Evolutionary conservation across 2,888 invertebrate species (phyloP).

Genomic region (Palloptera scutellata): DNA sequence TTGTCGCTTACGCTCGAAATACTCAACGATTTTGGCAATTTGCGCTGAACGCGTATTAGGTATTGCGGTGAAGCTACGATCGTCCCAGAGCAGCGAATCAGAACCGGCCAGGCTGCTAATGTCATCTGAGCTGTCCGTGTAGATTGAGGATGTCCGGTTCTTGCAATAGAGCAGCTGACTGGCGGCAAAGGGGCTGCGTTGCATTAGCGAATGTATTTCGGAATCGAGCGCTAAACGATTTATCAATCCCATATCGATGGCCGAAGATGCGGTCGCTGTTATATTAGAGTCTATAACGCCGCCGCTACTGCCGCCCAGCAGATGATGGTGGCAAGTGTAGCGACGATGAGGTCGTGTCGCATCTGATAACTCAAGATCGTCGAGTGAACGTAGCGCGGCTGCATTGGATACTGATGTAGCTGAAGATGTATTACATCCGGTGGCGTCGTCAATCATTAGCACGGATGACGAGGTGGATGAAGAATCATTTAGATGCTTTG

Average conservation of each 20-base stretch:
- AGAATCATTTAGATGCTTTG: slow-evolving; percentile 57
- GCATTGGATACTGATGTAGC: slow-evolving; percentile 54
- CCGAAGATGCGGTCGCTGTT: slow-evolving; percentile 54
- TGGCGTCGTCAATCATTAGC: slow-evolving; percentile 67
- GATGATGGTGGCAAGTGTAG: slow-evolving; percentile 59
- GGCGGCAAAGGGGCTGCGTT: slow-evolving; percentile 64
- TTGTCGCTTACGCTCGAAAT: slow-evolving; percentile 81
- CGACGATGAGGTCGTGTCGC: slow-evolving; percentile 54
- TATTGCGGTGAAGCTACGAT: slow-evolving; percentile 69
- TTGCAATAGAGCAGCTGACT: slow-evolving; percentile 69
- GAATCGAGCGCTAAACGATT: slow-evolving; percentile 65
- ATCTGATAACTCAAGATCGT: slow-evolving; percentile 67
- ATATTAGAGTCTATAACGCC: slow-evolving; percentile 48
- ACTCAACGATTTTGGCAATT: slow-evolving; percentile 86
- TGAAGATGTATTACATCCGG: slow-evolving; percentile 44
- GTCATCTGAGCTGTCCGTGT: slow-evolving; percentile 88
- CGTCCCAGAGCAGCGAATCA: slow-evolving; percentile 76
- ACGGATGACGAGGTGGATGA: slow-evolving; percentile 66
- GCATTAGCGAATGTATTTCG: slow-evolving; percentile 64
- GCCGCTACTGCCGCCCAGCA: slow-evolving; percentile 54
- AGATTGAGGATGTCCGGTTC: slow-evolving; percentile 80
- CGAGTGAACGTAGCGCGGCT: slow-evolving; percentile 69
- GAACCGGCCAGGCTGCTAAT: slow-evolving; percentile 82
- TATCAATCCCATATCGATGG: slow-evolving; percentile 65
- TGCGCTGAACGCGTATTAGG: slow-evolving; percentile 70